phyloP scores from a whole-genome alignment of 2,113 vertebrate genomes.

The Andinoacara biseriatus region DNA sequence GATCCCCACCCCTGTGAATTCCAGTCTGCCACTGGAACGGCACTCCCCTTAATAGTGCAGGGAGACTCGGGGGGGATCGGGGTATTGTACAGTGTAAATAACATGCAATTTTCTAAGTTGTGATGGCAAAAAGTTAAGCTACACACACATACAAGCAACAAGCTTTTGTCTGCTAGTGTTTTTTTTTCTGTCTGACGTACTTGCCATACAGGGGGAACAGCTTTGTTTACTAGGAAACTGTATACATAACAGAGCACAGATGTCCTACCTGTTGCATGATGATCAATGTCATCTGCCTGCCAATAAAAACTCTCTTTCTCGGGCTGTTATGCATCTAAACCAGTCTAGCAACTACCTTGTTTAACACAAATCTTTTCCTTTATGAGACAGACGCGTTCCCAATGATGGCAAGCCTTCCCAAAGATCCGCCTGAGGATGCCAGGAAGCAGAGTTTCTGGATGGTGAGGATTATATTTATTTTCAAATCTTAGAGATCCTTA shows the following conservation, averaged over 20 bases:
- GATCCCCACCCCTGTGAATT: slow-evolving; percentile 75
- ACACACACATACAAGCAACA: background rate
- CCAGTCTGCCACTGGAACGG: slow-evolving; percentile 67
- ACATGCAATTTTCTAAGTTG: slow-evolving; percentile 32
- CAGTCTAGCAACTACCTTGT: slow-evolving; percentile 38
- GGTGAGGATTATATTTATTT: slow-evolving; percentile 72
- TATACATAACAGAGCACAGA: background rate
- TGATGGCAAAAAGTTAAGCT: slow-evolving; percentile 32
- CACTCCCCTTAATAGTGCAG: slow-evolving; percentile 55
- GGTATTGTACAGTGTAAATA: slow-evolving; percentile 55
- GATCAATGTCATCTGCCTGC: slow-evolving; percentile 38
- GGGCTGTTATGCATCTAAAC: slow-evolving; percentile 39
- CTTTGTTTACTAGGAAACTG: slow-evolving; percentile 18
- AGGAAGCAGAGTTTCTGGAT: slow-evolving; percentile 83
- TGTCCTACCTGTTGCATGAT: slow-evolving; percentile 43
- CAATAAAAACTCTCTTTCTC: slow-evolving; percentile 22
- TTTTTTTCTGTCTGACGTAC: slow-evolving; percentile 14
- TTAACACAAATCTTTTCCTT: slow-evolving; percentile 23
- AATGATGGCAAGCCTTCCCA: slow-evolving; percentile 73
- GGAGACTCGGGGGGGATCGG: slow-evolving; percentile 21
- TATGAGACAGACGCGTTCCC: slow-evolving; percentile 45
- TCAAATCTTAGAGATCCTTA: background rate
- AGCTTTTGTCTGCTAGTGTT: background rate
- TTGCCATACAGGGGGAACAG: background rate
- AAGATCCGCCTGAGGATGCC: slow-evolving; percentile 67